A percentile compares a stretch with the other conserved stretches of the same genome.
Evolutionary conservation across 1,140 invertebrate genomes (phyloP).

Genomic region (Cheumatopsyche charites): DNA sequence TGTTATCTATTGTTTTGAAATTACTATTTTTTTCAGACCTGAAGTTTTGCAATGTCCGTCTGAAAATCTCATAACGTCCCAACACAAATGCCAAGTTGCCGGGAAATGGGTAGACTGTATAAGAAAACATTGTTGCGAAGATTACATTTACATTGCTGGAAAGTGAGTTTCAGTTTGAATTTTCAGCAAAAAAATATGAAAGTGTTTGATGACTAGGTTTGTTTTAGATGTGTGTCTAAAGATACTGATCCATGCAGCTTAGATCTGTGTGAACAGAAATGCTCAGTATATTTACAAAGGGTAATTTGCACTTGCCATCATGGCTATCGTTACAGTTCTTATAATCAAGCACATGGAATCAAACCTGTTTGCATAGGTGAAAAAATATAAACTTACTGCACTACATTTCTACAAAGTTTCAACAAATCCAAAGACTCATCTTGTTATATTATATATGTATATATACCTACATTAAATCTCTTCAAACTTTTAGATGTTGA

Average conservation of each 20-base stretch:
- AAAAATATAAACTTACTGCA: no score
- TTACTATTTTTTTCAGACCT: constrained; percentile 51
- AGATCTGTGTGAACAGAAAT: constrained; percentile 69
- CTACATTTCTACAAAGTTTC: no score
- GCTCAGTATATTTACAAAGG: constrained; percentile 64
- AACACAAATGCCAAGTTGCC: constrained; percentile 62
- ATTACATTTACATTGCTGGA: constrained; percentile 62
- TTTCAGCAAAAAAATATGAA: background rate
- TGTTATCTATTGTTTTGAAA: constrained; percentile 8
- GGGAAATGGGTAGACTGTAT: constrained; percentile 62
- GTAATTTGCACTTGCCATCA: constrained; percentile 69
- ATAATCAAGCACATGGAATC: constrained; percentile 60
- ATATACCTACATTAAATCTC: no score
- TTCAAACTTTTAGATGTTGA: constrained; percentile 68
- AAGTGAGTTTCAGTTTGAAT: constrained; percentile 50
- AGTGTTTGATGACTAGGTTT: background rate
- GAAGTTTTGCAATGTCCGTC: constrained; percentile 61
- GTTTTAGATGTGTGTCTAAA: constrained; percentile 64
- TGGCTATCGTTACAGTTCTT: constrained; percentile 66
- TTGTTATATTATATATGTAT: constrained; percentile 27
- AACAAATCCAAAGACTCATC: no score
- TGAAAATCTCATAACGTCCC: constrained; percentile 61
- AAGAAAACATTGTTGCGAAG: constrained; percentile 62
- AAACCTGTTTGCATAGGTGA: constrained; percentile 67
- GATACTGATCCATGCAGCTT: constrained; percentile 67